Evolutionary conservation across 2,888 invertebrate genomes (phyloP).

Genomic region (Lasioglossum zephyrum): DNA sequence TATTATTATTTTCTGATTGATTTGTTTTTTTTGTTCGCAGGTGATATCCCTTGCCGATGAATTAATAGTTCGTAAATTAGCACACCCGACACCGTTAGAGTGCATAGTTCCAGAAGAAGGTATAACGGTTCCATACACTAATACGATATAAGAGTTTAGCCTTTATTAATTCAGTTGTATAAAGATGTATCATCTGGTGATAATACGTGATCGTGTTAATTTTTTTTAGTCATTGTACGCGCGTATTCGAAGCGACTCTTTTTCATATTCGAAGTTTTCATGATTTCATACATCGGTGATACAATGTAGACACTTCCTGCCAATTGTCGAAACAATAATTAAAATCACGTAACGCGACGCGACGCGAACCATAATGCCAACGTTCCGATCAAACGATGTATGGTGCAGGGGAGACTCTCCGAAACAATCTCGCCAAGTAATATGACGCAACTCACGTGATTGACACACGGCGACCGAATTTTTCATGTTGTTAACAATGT

Average conservation of each 20-base stretch:
- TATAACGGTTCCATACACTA: constrained; percentile 39
- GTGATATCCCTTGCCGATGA: constrained; percentile 94
- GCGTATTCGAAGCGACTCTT: constrained; percentile 28
- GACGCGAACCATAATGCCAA: not conserved
- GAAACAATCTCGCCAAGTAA: not conserved
- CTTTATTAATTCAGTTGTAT: constrained; percentile 42
- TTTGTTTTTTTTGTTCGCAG: constrained; percentile 86
- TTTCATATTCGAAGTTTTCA: constrained; percentile 43
- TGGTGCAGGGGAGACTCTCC: not conserved
- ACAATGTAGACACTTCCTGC: constrained; percentile 14
- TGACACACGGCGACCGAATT: constrained; percentile 12
- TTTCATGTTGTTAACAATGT: constrained; percentile 2
- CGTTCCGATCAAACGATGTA: not conserved
- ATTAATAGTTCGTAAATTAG: constrained; percentile 93
- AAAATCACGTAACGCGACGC: too few species aligned
- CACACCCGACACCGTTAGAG: constrained; percentile 88
- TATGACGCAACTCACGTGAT: constrained; percentile 12
- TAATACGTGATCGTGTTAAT: constrained; percentile 61
- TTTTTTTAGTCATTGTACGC: constrained; percentile 59
- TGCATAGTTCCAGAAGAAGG: constrained; percentile 67
- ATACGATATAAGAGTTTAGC: constrained; percentile 41
- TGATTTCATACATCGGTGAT: constrained; percentile 14
- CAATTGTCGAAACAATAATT: constrained; percentile 7
- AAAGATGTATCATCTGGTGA: constrained; percentile 43
- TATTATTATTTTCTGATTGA: too few species aligned